Base-by-base conservation (phyloP, 2,888 invertebrate species). In the Lypha dubia region DNA sequence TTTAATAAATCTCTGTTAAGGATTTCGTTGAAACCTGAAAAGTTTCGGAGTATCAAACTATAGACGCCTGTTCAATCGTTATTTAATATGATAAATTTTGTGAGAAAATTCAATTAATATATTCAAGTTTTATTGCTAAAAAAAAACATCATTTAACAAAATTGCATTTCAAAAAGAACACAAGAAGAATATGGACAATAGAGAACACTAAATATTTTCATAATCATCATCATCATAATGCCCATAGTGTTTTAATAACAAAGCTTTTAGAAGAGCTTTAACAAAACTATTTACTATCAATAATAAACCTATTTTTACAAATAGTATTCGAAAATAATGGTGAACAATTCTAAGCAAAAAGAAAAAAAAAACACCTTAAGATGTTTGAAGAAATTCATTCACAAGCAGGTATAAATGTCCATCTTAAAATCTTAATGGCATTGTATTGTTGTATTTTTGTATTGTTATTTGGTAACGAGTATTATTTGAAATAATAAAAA, bases 351-450 rank as follows among this genome's bases (percentile, higher is more conserved):
- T 7, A 8, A 68, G 41, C n/a, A n/a, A n/a, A n/a, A n/a, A n/a
- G n/a, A n/a, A 68, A 11, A 38, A 7, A 41, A 7, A 46, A 49
- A 70, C 4, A 58, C 60, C 20, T 13, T 17, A 62, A 67, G 76
- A 77, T 41, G 51, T 73, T 71, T 51, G 17, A 63, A 77, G 49
- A 41, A 24, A 56, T 9, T 11, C 35, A n/a, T 73, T 35, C 35
- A n/a, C n/a, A 15, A 51, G 5, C 32, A 56, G 22, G 67, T 35
- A n/a, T 49, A 49, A 44, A n/a, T 35, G 32, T 71, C 24, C 24
- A 79, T 44, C 41, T 71, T 20, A 56, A 79, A 65, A 67, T 65
- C 53, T 73, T 77, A 76, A 77, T 73, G 58, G 76, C 35, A 71
- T 77, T 53, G 56, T 38, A 65, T 56, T 71, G 49, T 56, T 32